A percentile compares a stretch with the other conserved stretches of the same genome.
Evolutionary conservation across 2,113 vertebrate species (phyloP).

Genomic region (Vireo altiloquus): DNA sequence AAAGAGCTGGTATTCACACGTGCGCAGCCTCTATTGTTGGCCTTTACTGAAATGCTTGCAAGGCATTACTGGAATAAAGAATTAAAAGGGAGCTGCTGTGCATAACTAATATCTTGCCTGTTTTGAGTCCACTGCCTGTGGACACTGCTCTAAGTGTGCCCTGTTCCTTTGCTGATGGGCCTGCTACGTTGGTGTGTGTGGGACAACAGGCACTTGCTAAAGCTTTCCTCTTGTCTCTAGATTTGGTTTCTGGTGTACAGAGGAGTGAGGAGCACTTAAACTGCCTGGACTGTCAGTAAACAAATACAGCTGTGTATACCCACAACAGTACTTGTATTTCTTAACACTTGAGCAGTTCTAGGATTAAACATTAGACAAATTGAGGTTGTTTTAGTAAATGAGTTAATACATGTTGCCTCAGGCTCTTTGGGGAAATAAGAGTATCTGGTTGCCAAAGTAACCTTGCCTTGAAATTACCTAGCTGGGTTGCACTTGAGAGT

Average conservation of each 20-base stretch:
- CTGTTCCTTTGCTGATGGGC: not conserved
- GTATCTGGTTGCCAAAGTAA: constrained; percentile 18
- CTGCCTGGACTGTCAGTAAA: not conserved
- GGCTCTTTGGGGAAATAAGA: not conserved
- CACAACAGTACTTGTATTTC: not conserved
- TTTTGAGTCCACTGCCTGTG: not conserved
- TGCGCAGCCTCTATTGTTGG: not conserved
- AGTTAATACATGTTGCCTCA: not conserved
- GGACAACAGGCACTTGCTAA: not conserved
- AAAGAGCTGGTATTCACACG: not conserved
- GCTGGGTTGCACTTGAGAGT: not conserved
- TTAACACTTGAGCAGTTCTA: not conserved
- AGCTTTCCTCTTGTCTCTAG: not conserved
- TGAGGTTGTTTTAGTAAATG: not conserved
- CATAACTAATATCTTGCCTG: not conserved
- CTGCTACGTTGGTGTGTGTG: not conserved
- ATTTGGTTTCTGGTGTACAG: not conserved
- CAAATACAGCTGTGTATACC: not conserved
- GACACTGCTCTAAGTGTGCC: not conserved
- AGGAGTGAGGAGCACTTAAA: not conserved
- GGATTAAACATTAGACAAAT: constrained; percentile 29
- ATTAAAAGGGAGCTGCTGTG: constrained; percentile 12
- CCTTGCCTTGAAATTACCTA: not conserved
- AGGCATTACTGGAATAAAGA: not conserved
- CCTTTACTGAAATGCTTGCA: not conserved